Conservation (phyloP, 2,888 invertebrate genomes). For the Parnassius mnemosyne region DNA sequence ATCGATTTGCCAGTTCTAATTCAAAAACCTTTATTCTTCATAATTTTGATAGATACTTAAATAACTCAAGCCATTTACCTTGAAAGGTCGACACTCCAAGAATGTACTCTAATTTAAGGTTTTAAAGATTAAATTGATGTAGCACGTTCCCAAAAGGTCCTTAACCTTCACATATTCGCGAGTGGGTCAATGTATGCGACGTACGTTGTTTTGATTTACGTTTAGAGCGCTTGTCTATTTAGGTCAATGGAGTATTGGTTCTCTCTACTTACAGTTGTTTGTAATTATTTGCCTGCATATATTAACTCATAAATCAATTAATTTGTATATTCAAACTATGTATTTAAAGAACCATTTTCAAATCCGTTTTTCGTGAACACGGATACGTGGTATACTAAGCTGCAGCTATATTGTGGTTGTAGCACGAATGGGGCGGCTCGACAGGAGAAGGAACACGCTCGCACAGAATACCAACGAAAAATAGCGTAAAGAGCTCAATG, state of each 20-base stretch:
- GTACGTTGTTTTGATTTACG: conserved; percentile 33
- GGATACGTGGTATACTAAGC: no score
- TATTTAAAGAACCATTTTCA: no score
- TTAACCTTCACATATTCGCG: conserved; percentile 62
- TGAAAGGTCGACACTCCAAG: conserved; percentile 24
- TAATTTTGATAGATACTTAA: conserved; percentile 11
- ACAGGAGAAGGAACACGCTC: no score
- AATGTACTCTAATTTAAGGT: conserved; percentile 7
- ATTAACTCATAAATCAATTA: no score
- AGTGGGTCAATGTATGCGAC: conserved; percentile 56
- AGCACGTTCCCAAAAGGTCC: conserved; percentile 17
- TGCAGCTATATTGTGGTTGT: no score
- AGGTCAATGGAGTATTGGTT: conserved; percentile 33
- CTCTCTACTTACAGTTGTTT: not conserved
- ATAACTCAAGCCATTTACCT: conserved; percentile 11
- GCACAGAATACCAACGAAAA: no score
- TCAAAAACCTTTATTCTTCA: not conserved
- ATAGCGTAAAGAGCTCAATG: no score
- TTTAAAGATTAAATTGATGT: conserved; percentile 17
- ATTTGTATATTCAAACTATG: no score
- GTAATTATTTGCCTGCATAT: no score
- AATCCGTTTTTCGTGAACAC: no score
- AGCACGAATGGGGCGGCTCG: no score
- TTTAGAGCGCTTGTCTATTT: conserved; percentile 28
- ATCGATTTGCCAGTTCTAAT: not conserved